phyloP scores from a whole-genome alignment of 2,888 invertebrate species.

The Microplitis manilae region DNA sequence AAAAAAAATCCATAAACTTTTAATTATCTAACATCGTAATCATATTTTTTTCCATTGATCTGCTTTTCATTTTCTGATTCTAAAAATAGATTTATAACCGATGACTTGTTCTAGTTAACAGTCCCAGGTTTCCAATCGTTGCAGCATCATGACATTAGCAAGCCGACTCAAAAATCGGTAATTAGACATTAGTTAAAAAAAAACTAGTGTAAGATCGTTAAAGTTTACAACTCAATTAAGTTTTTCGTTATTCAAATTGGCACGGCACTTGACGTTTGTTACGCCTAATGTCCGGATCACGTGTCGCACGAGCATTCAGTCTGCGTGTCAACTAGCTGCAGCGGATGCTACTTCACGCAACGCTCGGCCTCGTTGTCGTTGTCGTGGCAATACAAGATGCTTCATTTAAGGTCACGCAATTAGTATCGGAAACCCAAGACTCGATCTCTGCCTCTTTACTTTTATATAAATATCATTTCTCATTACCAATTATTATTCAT shows the following conservation, averaged over 20 bases:
- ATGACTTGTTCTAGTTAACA: too few relatives aligned
- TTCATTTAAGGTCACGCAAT: slow-evolving; percentile 50
- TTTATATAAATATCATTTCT: slow-evolving; percentile 10
- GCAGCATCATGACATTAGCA: too few relatives aligned
- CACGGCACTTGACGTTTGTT: slow-evolving; percentile 40
- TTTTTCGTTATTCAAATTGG: slow-evolving; percentile 32
- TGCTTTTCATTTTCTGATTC: too few relatives aligned
- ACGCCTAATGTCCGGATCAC: slow-evolving; percentile 51
- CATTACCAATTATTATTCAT: slow-evolving; percentile 2
- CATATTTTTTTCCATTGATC: too few relatives aligned
- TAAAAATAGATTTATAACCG: too few relatives aligned
- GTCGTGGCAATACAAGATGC: slow-evolving; percentile 46
- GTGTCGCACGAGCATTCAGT: slow-evolving; percentile 50
- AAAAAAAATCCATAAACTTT: too few relatives aligned
- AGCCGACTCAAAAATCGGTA: too few relatives aligned
- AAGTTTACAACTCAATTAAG: slow-evolving; percentile 27
- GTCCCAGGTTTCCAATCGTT: too few relatives aligned
- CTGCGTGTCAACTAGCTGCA: slow-evolving; percentile 51
- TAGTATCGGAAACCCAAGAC: slow-evolving; percentile 46
- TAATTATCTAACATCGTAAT: too few relatives aligned
- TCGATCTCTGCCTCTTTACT: slow-evolving; percentile 13
- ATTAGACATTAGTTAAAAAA: too few relatives aligned
- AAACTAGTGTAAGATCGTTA: not conserved
- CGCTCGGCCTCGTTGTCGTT: slow-evolving; percentile 47
- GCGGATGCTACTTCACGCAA: slow-evolving; percentile 52